Conservation (phyloP, 2,888 invertebrate genomes). For the Helleia helle region DNA sequence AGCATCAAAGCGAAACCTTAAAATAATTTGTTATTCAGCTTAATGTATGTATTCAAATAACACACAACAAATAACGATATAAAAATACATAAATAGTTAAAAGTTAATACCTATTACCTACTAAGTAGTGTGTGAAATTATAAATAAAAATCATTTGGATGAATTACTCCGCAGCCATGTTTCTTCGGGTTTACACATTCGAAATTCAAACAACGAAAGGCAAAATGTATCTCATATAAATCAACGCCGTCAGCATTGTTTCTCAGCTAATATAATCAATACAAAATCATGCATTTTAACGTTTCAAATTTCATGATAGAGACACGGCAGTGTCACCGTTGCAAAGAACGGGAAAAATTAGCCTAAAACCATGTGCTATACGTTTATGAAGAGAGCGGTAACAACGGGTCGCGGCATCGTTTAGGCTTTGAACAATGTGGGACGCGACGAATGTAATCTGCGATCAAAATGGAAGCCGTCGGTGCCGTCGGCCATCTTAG, state of each 20-base stretch:
- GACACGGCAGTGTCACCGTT: slow-evolving; percentile 36
- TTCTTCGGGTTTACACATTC: no score
- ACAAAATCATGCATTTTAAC: neutral
- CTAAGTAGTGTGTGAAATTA: no score
- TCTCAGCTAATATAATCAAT: slow-evolving; percentile 45
- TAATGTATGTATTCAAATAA: no score
- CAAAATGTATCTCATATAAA: slow-evolving; percentile 1
- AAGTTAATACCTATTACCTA: no score
- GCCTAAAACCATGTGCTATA: slow-evolving; percentile 67
- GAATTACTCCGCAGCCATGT: no score
- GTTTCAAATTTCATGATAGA: slow-evolving; percentile 11
- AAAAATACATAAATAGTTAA: no score
- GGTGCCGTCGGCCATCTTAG: slow-evolving; percentile 61
- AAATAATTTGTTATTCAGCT: no score
- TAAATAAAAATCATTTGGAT: no score
- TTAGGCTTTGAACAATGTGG: slow-evolving; percentile 62
- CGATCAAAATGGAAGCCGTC: slow-evolving; percentile 67
- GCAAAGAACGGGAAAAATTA: slow-evolving; percentile 62
- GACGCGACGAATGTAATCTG: slow-evolving; percentile 63
- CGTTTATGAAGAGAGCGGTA: slow-evolving; percentile 47
- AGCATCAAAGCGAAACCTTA: no score
- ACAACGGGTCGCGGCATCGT: slow-evolving; percentile 45
- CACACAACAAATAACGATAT: no score
- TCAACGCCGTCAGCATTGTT: neutral
- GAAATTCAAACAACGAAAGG: no score